Evolutionary conservation across 2,888 invertebrate species (phyloP).

Genomic region (Tipula lateralis): DNA sequence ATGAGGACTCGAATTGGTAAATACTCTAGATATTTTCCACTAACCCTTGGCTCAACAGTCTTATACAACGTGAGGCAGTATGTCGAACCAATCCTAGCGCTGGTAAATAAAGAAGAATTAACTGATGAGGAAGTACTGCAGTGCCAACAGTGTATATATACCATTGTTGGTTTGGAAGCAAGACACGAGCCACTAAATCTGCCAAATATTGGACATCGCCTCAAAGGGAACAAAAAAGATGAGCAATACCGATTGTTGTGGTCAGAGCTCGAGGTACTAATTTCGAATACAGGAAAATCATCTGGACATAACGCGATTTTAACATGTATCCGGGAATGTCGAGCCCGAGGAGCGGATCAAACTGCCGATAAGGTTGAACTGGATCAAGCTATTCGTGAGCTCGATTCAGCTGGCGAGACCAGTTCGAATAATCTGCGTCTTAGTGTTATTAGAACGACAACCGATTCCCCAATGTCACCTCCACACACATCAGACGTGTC

Average conservation of each 20-base stretch:
- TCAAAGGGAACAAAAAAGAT: conserved; percentile 60
- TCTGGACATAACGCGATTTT: conserved; percentile 72
- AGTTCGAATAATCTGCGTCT: conserved; percentile 39
- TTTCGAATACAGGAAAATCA: conserved; percentile 73
- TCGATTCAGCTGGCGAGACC: conserved; percentile 46
- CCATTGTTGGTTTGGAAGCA: conserved; percentile 73
- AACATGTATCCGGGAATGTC: conserved; percentile 74
- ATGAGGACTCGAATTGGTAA: conserved; percentile 67
- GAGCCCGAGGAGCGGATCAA: conserved; percentile 52
- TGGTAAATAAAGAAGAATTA: conserved; percentile 76
- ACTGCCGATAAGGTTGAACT: conserved; percentile 56
- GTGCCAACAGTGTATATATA: conserved; percentile 79
- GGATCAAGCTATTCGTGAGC: conserved; percentile 56
- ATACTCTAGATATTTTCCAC: conserved; percentile 81
- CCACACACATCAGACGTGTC: conserved; percentile 53
- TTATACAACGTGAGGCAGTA: conserved; percentile 78
- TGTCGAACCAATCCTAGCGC: conserved; percentile 71
- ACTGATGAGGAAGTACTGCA: conserved; percentile 81
- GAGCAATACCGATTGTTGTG: conserved; percentile 90
- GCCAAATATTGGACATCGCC: conserved; percentile 59
- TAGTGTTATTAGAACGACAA: conserved; percentile 65
- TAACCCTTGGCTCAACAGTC: conserved; percentile 82
- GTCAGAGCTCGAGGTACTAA: conserved; percentile 78
- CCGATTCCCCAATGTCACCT: conserved; percentile 82
- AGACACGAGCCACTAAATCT: conserved; percentile 76